These are phyloP conservation scores for Piprites chloris DNA, from an alignment of 2,113 vertebrate species.

Conservation along the genomic window DNA sequence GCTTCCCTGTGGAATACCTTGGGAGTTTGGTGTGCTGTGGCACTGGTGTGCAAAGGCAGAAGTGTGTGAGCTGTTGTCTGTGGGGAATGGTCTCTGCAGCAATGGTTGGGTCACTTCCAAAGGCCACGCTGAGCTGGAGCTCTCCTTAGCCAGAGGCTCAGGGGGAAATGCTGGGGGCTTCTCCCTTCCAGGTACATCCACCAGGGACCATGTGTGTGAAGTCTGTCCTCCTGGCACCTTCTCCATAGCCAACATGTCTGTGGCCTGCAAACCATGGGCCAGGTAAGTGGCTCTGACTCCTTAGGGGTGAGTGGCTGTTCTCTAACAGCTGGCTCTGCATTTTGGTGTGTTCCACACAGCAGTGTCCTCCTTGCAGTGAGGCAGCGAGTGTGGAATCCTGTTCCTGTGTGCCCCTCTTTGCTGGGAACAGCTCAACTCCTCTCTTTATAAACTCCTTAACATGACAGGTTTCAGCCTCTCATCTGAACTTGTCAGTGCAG, in stretches of 20 bases:
- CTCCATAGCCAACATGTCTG: neutral
- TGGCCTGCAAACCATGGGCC: neutral
- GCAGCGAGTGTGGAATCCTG: neutral
- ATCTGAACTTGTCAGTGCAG: neutral
- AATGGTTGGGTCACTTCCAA: neutral
- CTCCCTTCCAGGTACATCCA: neutral
- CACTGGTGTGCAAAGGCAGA: neutral
- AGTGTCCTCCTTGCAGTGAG: neutral
- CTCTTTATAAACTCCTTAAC: neutral
- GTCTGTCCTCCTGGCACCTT: neutral
- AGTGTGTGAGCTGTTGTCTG: neutral
- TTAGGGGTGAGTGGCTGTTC: neutral
- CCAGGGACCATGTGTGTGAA: neutral
- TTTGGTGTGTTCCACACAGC: neutral
- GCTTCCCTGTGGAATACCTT: neutral
- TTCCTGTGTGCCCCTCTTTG: neutral
- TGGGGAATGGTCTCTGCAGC: neutral
- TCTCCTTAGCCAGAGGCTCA: neutral
- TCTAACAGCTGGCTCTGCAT: neutral
- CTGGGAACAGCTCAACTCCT: neutral
- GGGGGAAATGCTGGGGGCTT: neutral
- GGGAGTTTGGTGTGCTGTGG: neutral
- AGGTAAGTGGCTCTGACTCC: neutral
- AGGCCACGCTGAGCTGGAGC: neutral
- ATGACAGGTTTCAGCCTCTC: neutral